A percentile compares a stretch with the other conserved stretches of the same genome.
Conservation (phyloP, 2,113 vertebrate genomes). For the Chloroceryle aenea region DNA sequence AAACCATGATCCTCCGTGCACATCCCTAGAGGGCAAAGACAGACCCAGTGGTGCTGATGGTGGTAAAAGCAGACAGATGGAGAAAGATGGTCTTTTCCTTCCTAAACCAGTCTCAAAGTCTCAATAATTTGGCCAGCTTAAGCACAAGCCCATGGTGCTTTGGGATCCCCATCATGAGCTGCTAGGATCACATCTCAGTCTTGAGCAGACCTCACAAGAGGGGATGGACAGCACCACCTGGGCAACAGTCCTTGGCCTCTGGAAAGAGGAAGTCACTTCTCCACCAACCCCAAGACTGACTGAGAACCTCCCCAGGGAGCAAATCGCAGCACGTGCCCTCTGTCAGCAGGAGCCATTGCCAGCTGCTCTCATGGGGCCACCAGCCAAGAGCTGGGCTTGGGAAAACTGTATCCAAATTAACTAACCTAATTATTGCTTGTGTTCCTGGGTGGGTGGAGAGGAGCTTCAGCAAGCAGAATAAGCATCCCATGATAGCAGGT, state of each 20-base stretch:
- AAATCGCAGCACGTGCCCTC: background rate
- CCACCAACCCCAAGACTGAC: background rate
- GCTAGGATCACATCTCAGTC: background rate
- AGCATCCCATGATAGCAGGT: background rate
- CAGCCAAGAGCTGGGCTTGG: background rate
- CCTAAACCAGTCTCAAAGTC: background rate
- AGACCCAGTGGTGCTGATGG: background rate
- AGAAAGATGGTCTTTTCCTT: background rate
- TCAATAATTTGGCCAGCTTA: background rate
- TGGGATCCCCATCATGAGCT: accelerated
- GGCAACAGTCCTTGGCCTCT: background rate
- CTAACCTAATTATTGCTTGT: background rate
- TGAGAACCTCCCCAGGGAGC: background rate
- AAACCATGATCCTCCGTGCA: background rate
- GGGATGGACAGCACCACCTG: background rate
- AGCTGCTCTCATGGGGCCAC: background rate
- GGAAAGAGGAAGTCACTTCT: background rate
- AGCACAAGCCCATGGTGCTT: background rate
- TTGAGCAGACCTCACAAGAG: background rate
- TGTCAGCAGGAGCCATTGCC: background rate
- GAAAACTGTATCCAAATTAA: background rate
- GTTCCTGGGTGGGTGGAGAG: background rate
- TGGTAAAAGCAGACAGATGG: background rate
- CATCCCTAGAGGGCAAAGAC: background rate
- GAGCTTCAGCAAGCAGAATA: background rate